Conservation (phyloP, 2,113 vertebrate genomes). For the Anser cygnoides region DNA sequence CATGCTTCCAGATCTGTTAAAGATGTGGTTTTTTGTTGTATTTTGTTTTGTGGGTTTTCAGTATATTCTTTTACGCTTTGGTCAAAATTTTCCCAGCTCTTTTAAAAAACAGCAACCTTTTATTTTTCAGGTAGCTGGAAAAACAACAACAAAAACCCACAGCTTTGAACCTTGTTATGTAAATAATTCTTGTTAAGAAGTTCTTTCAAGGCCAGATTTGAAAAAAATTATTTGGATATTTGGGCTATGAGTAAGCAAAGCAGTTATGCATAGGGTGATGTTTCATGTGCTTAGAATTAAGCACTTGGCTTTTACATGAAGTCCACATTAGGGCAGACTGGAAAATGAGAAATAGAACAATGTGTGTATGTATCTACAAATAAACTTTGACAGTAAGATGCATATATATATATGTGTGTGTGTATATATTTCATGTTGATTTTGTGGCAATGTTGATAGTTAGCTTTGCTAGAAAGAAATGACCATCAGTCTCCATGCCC, state of each 20-base stretch:
- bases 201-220: slow-evolving; percentile 5
- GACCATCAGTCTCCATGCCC: not conserved
- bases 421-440: not conserved
- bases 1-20: not conserved
- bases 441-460: not conserved
- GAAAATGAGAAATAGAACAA: not conserved
- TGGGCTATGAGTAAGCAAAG: slow-evolving; percentile 4
- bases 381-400: not conserved
- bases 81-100: not conserved
- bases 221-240: not conserved
- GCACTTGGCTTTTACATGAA: not conserved
- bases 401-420: not conserved
- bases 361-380: not conserved
- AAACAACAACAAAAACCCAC: not conserved
- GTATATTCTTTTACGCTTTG: not conserved
- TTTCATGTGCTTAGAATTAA: not conserved
- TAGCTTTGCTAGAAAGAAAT: not conserved
- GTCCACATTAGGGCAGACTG: not conserved
- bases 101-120: not conserved
- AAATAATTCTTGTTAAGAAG: slow-evolving; percentile 11
- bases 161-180: not conserved
- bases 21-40: not conserved
- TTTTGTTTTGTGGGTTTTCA: not conserved
- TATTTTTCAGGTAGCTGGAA: not conserved
- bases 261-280: not conserved